Evolutionary conservation across 2,113 vertebrate genomes (phyloP).

Genomic region (Sturnira hondurensis): DNA sequence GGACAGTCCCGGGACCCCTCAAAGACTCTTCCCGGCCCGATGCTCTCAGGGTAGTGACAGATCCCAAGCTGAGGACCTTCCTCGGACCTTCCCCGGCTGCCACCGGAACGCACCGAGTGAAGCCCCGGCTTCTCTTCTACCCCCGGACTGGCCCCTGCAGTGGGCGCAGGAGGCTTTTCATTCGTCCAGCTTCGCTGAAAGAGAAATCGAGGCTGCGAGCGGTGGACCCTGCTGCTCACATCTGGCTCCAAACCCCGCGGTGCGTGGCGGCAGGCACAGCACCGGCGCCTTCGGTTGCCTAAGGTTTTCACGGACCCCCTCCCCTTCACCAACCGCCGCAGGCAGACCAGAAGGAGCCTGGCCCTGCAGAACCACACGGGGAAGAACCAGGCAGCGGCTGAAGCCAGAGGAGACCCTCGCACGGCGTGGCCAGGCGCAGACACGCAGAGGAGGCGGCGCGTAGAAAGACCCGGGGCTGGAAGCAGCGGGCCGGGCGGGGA

Average conservation of each 20-base stretch:
- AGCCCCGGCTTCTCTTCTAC: too few relatives aligned
- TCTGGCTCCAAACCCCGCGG: not conserved
- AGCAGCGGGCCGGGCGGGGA: not conserved
- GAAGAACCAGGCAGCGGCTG: not conserved
- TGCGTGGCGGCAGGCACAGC: not conserved
- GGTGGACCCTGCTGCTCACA: not conserved
- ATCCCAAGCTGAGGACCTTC: not conserved
- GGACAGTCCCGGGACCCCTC: not conserved
- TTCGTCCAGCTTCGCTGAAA: not conserved
- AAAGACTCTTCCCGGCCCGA: fast-evolving
- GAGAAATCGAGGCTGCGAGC: not conserved
- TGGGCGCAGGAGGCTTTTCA: not conserved
- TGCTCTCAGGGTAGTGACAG: fast-evolving
- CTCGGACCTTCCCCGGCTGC: not conserved
- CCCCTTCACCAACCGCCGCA: not conserved
- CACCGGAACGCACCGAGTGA: fast-evolving
- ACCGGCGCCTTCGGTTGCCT: not conserved
- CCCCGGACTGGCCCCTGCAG: fast-evolving
- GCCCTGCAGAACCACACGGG: not conserved
- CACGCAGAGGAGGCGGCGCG: not conserved
- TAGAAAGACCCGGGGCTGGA: not conserved
- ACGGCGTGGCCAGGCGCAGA: not conserved
- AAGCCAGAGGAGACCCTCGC: not conserved
- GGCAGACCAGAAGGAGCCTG: not conserved
- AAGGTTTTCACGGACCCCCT: not conserved